A percentile compares a stretch with the other conserved stretches of the same genome.
These are phyloP conservation scores for Seriola dumerili DNA, from an alignment of 2,113 vertebrate genomes.

Conservation along the genomic window DNA sequence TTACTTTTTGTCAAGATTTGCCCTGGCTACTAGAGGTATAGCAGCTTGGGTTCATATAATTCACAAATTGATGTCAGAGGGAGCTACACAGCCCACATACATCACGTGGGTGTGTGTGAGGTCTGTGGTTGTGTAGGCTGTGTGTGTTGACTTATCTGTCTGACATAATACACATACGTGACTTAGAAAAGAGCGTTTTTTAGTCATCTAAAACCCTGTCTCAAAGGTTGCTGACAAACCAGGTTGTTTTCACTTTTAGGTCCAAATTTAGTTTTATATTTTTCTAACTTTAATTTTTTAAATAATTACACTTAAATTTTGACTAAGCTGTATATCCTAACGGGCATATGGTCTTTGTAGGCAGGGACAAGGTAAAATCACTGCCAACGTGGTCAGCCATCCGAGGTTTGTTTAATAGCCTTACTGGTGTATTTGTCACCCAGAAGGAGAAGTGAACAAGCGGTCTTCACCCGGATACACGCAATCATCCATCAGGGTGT, in stretches of 20 bases:
- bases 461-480: conserved; percentile 40
- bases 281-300: neutral
- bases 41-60: conserved; percentile 23
- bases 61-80: conserved; percentile 34
- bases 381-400: conserved; percentile 29
- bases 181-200: neutral
- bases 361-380: conserved; percentile 46
- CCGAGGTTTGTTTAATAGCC: conserved; percentile 13
- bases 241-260: neutral
- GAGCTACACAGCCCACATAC: conserved; percentile 11
- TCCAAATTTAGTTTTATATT: too few species aligned
- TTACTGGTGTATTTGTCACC: conserved; percentile 19
- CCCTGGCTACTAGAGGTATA: conserved; percentile 18
- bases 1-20: conserved; percentile 51
- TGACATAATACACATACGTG: conserved; percentile 3
- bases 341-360: neutral
- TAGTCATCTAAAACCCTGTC: neutral
- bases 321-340: neutral
- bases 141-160: conserved; percentile 15
- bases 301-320: neutral
- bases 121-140: conserved; percentile 3
- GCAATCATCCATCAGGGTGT: conserved; percentile 42
- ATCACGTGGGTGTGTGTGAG: conserved; percentile 35
- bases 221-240: neutral
- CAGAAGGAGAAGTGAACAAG: conserved; percentile 27